These are phyloP conservation scores for Addax nasomaculatus DNA, from an alignment of 2,113 vertebrate species.

Conservation along the genomic window DNA sequence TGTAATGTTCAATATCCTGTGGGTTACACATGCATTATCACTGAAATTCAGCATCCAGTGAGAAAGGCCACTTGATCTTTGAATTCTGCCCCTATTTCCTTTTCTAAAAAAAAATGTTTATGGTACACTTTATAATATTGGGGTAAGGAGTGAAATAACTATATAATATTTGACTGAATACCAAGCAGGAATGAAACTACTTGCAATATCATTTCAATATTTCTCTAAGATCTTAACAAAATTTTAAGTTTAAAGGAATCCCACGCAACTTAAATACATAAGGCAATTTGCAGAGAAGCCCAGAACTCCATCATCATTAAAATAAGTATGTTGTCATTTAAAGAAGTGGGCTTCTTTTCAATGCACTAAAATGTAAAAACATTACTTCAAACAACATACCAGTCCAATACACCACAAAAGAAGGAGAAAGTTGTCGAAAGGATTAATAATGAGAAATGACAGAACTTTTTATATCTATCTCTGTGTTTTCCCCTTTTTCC, in stretches of 20 bases:
- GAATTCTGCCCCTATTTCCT: neutral
- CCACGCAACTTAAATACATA: neutral
- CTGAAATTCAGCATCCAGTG: neutral
- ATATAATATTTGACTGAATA: neutral
- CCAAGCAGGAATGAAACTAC: neutral
- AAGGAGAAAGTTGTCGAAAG: neutral
- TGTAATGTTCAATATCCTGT: neutral
- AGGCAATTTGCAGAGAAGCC: neutral
- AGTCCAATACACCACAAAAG: conserved; percentile 45
- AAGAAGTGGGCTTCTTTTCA: neutral
- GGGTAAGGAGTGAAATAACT: neutral
- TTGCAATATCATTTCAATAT: neutral
- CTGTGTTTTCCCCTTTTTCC: conserved; percentile 62
- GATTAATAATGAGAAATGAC: conserved; percentile 31
- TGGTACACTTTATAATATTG: neutral
- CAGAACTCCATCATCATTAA: neutral
- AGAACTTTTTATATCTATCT: conserved; percentile 43
- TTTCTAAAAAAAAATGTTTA: neutral
- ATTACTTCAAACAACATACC: conserved; percentile 38
- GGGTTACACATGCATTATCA: neutral
- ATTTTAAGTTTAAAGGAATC: neutral
- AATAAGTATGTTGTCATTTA: neutral
- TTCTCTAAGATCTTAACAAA: neutral
- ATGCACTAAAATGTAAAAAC: conserved; percentile 50
- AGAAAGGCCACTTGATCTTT: neutral